Evolutionary conservation across 1,140 invertebrate genomes (phyloP).

Genomic region (Drosophila carrolli): DNA sequence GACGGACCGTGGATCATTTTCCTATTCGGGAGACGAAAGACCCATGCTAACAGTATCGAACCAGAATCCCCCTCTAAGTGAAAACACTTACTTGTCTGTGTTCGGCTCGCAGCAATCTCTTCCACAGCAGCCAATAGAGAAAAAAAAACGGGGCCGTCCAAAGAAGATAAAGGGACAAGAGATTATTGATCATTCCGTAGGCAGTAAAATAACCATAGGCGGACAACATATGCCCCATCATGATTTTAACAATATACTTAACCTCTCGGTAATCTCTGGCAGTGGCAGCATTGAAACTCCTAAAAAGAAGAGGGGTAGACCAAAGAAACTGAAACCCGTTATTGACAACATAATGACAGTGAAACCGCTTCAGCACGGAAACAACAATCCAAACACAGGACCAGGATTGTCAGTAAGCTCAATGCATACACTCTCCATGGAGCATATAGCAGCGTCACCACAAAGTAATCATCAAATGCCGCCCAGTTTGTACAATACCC

Average conservation of each 20-base stretch:
- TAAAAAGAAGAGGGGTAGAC: slow-evolving; percentile 91
- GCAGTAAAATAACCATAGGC: slow-evolving; percentile 37
- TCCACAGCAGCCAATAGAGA: slow-evolving; percentile 86
- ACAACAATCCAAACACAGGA: slow-evolving; percentile 14
- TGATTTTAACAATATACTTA: slow-evolving; percentile 75
- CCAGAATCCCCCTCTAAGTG: slow-evolving; percentile 1
- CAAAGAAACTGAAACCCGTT: slow-evolving; percentile 91
- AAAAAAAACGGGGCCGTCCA: slow-evolving; percentile 94
- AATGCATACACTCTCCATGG: slow-evolving; percentile 49
- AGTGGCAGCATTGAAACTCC: slow-evolving; percentile 19
- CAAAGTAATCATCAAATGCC: slow-evolving; percentile 66
- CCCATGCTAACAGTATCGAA: slow-evolving; percentile 10
- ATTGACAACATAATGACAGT: slow-evolving; percentile 47
- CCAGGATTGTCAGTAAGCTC: slow-evolving; percentile 8
- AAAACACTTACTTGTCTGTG: slow-evolving; percentile 47
- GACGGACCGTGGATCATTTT: slow-evolving; percentile 14
- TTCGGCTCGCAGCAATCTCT: slow-evolving; percentile 41
- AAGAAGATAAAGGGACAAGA: slow-evolving; percentile 92
- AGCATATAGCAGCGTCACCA: slow-evolving; percentile 58
- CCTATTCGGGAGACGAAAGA: slow-evolving; percentile 29
- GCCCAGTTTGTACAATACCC: slow-evolving; percentile 66
- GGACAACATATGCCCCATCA: slow-evolving; percentile 43
- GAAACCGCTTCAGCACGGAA: slow-evolving; percentile 29
- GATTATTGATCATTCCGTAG: slow-evolving; percentile 42
- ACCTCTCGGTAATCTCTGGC: slow-evolving; percentile 64